Conservation (phyloP, 2,797 vertebrate genomes). For the Halcyon smyrnensis region DNA sequence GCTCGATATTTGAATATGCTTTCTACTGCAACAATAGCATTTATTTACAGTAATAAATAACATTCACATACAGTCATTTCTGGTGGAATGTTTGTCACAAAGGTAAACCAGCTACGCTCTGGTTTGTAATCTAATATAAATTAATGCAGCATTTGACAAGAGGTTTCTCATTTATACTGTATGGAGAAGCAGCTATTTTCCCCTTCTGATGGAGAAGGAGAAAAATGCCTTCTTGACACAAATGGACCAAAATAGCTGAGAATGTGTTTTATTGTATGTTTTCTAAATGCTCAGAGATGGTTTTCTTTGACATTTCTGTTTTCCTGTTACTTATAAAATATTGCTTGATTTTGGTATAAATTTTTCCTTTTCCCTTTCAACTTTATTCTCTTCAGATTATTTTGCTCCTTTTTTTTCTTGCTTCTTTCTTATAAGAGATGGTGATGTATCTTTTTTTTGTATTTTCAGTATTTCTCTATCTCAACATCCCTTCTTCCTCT, state of each 20-base stretch:
- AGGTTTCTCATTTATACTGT: not conserved
- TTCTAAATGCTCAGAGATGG: not conserved
- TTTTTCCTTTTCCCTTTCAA: not conserved
- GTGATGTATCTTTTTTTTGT: not conserved
- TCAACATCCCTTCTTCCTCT: not conserved
- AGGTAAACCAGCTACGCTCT: not conserved
- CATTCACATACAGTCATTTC: not conserved
- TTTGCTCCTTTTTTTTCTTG: not conserved
- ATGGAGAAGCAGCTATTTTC: not conserved
- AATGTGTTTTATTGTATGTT: not conserved
- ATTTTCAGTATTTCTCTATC: not conserved
- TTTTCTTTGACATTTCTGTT: not conserved
- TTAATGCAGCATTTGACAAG: not conserved
- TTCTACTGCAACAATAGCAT: not conserved
- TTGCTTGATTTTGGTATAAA: not conserved
- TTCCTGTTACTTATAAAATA: not conserved
- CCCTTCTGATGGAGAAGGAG: not conserved
- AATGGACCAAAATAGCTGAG: not conserved
- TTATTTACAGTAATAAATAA: not conserved
- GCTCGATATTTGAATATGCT: not conserved
- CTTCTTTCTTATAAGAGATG: not conserved
- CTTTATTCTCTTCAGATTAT: not conserved
- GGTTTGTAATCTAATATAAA: not conserved
- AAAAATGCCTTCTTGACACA: not conserved
- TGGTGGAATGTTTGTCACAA: not conserved